Percentiles rank a stretch among this genome's conserved stretches.
These are phyloP conservation scores for Siderastrea siderea DNA, from an alignment of 92 coral and sea anemone genomes.

Conservation along the genomic window DNA sequence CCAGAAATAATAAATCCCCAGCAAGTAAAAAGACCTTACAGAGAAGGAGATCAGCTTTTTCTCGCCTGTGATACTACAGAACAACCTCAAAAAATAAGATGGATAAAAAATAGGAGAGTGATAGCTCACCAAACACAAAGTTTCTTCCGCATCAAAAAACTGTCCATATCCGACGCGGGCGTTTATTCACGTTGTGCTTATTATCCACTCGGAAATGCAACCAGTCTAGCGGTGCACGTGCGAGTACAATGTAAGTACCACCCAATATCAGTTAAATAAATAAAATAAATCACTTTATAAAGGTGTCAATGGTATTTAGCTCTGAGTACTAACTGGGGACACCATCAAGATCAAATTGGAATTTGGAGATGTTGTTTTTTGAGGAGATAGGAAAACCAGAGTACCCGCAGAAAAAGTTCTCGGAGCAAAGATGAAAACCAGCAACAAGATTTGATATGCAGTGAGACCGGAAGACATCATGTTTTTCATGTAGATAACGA, in stretches of 20 bases:
- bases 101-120: constrained; percentile 18
- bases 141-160: neutral
- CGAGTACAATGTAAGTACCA: constrained; percentile 19
- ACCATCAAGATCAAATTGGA: no score
- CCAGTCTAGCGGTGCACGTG: constrained; percentile 20
- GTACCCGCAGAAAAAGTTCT: no score
- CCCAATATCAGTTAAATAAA: neutral
- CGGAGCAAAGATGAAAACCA: no score
- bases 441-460: no score
- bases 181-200: constrained; percentile 14
- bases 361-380: no score
- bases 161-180: constrained; percentile 21
- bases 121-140: neutral
- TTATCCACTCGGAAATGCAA: constrained; percentile 3
- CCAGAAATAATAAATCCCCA: neutral
- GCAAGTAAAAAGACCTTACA: neutral
- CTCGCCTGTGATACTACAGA: neutral
- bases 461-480: no score
- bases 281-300: no score
- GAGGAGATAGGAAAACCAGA: no score
- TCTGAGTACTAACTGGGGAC: no score
- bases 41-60: neutral
- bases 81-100: constrained; percentile 5
- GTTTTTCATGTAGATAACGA: no score
- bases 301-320: no score